Evolutionary conservation across 2,888 invertebrate species (phyloP), one percentile per base, ranked within the genome.

Genomic region (Pandemis cinnamomeana): DNA sequence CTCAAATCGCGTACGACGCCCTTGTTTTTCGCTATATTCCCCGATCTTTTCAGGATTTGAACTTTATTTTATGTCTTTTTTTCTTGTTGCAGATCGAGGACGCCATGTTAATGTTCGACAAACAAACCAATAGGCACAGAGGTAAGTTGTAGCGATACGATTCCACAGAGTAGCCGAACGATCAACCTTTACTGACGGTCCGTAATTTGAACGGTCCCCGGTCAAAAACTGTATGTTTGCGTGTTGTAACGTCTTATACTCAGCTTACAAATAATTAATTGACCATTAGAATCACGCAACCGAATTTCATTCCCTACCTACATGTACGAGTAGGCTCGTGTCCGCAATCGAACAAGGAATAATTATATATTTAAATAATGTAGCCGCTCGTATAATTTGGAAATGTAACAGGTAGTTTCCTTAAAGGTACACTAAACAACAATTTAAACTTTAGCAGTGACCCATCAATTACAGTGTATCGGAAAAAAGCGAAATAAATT

Each of bases 21-120:
- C 90, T 90, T 88, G 89, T 91, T 91, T 91, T 92, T 90, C 87
- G 83, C 86, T 86, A 89, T 90, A 89, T 87, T 89, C 88, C 86
- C 83, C 83, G 80, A 84, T 88, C 84, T 87, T 89, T 90, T 83
- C 77, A 84, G 86, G 81, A 87, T 91, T 89, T 89, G 81, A 88
- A 88, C 82, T 89, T 89, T 87, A 91, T 86, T 86, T 85, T 86
- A 84, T 90, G 81, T 86, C 78, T 90, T 87, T 93, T 20, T 87
- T 93, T 84, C 89, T 95, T 94, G 92, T 98, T 98, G 78, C 97
- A 99, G 99, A 99, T 99, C 92, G 99, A 99, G 95, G 99, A 99
- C 93, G 99, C 99, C 86, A 99, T 99, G 99, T 96, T 99, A 92
- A 99, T 99, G 99, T 99, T 99, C 95, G 99, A 99, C 95, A 99